phyloP scores from a whole-genome alignment of 2,797 vertebrate species.

The Pantherophis vulpinus region DNA sequence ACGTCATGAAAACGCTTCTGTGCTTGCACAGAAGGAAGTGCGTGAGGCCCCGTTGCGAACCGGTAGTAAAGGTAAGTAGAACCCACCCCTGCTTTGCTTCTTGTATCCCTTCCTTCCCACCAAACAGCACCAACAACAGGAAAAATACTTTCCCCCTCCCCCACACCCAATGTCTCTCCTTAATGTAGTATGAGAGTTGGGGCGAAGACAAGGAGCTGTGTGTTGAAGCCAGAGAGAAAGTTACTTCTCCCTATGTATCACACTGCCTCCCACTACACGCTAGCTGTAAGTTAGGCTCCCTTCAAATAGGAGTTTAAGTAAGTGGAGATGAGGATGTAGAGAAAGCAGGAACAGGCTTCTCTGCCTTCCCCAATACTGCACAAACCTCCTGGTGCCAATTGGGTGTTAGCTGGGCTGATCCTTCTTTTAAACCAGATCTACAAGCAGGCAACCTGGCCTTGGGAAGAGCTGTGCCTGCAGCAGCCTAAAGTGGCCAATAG shows the following conservation, averaged over 20 bases:
- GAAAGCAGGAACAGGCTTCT: not conserved
- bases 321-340: not conserved
- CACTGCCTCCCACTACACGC: not conserved
- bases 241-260: not conserved
- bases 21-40: no score
- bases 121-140: not conserved
- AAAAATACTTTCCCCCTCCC: not conserved
- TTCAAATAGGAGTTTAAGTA: not conserved
- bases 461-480: not conserved
- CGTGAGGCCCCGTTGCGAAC: accelerated
- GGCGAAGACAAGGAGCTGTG: not conserved
- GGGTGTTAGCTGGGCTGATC: not conserved
- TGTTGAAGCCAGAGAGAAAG: not conserved
- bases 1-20: no score
- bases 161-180: not conserved
- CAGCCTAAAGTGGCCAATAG: not conserved
- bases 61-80: no score
- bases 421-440: not conserved
- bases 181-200: not conserved
- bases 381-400: not conserved
- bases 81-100: no score
- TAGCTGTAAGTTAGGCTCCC: not conserved
- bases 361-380: not conserved
- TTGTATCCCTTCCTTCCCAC: not conserved
- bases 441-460: not conserved